Conservation (phyloP, 2,888 invertebrate genomes). For the Drosophila falleni region DNA sequence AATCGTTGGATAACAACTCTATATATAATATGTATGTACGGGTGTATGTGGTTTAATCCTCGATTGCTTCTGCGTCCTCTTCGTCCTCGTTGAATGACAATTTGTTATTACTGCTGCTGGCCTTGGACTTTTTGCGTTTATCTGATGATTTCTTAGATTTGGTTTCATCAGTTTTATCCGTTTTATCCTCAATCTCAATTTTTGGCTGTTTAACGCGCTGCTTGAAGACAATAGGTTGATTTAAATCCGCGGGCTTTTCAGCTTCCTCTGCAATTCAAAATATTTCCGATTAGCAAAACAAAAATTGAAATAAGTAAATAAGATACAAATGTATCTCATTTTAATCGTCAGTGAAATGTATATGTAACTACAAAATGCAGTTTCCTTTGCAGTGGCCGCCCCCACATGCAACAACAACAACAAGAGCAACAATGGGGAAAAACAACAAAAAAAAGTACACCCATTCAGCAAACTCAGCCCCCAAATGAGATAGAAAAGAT, state of each 20-base stretch:
- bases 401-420: constrained; percentile 30
- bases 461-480: constrained; percentile 14
- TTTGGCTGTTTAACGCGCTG: constrained; percentile 64
- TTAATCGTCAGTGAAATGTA: background rate
- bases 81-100: constrained; percentile 87
- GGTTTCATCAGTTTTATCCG: constrained; percentile 26
- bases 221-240: constrained; percentile 87
- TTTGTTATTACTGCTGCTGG: constrained; percentile 66
- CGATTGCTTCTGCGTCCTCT: constrained; percentile 81
- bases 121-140: constrained; percentile 75
- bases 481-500: constrained; percentile 51
- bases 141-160: constrained; percentile 34
- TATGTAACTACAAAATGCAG: constrained; percentile 24
- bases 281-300: constrained; percentile 9
- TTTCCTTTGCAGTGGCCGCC: constrained; percentile 18
- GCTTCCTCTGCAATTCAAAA: constrained; percentile 86
- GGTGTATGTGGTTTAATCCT: constrained; percentile 44
- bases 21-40: background rate
- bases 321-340: background rate
- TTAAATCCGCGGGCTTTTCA: constrained; percentile 88
- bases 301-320: background rate
- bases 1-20: constrained; percentile 14
- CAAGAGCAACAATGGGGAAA: constrained; percentile 18
- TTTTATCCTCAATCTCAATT: constrained; percentile 31
- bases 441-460: constrained; percentile 29